Evolutionary conservation across 1,140 invertebrate species (phyloP).

Genomic region (Helicoverpa armigera): DNA sequence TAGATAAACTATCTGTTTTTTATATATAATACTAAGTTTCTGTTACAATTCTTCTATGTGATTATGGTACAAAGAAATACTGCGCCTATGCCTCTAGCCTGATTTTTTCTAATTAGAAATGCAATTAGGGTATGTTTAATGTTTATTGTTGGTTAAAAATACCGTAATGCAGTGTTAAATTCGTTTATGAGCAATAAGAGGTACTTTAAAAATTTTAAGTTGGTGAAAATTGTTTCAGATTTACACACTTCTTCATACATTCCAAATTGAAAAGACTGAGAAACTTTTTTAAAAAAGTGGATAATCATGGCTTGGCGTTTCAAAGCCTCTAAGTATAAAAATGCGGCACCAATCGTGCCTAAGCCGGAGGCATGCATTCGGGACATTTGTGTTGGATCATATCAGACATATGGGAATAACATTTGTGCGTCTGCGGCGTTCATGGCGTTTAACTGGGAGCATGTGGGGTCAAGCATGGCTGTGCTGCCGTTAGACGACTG

Average conservation of each 20-base stretch:
- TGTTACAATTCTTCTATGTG: constrained; percentile 37
- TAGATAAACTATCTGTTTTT: not conserved
- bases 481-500: constrained; percentile 94
- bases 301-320: constrained; percentile 96
- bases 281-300: constrained; percentile 75
- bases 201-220: not conserved
- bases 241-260: constrained; percentile 64
- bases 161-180: constrained; percentile 9
- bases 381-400: constrained; percentile 95
- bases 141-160: constrained; percentile 33
- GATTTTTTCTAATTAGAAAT: constrained; percentile 48
- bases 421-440: constrained; percentile 96
- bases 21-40: constrained; percentile 7
- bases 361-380: constrained; percentile 96
- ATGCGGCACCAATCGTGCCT: constrained; percentile 97
- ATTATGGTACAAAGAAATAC: constrained; percentile 22
- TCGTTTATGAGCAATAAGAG: constrained; percentile 9
- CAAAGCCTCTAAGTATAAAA: constrained; percentile 98
- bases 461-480: constrained; percentile 94
- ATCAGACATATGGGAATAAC: constrained; percentile 97
- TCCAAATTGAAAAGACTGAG: constrained; percentile 82
- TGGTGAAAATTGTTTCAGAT: constrained; percentile 55
- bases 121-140: constrained; percentile 42
- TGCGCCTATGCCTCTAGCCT: constrained; percentile 23
- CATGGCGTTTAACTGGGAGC: constrained; percentile 97